A percentile compares a stretch with the other conserved stretches of the same genome.
phyloP scores from a whole-genome alignment of 2,113 vertebrate species.

The Pristiophorus japonicus region DNA sequence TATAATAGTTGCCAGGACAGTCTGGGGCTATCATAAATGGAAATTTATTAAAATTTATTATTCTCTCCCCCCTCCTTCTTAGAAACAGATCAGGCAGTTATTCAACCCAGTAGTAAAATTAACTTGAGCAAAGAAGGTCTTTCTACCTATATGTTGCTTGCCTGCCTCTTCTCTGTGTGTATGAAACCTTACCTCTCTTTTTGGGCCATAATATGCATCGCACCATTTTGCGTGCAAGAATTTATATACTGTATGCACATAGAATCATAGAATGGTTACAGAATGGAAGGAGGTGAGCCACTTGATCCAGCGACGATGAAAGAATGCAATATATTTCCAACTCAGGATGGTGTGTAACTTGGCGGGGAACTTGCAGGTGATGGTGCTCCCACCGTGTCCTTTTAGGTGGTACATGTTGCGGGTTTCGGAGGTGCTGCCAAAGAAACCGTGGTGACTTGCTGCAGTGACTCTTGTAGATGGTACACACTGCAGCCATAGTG shows the following conservation, averaged over 20 bases:
- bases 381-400: too few species aligned
- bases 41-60: not conserved
- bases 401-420: too few species aligned
- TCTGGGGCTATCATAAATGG: not conserved
- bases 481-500: too few species aligned
- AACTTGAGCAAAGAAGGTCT: not conserved
- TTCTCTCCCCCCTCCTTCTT: not conserved
- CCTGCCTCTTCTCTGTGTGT: not conserved
- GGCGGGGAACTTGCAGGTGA: too few species aligned
- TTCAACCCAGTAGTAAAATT: not conserved
- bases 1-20: not conserved
- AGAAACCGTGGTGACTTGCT: too few species aligned
- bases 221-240: not conserved
- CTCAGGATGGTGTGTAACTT: too few species aligned
- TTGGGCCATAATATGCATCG: not conserved
- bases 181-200: not conserved
- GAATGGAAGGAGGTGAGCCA: too few species aligned
- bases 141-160: not conserved
- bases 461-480: too few species aligned
- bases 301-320: too few species aligned
- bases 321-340: too few species aligned
- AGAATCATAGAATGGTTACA: too few species aligned
- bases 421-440: too few species aligned
- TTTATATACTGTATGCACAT: not conserved
- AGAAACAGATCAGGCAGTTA: constrained; percentile 12